Percentiles rank a stretch among this genome's conserved stretches.
phyloP scores from a whole-genome alignment of 2,888 invertebrate species.

The Laothoe populi region DNA sequence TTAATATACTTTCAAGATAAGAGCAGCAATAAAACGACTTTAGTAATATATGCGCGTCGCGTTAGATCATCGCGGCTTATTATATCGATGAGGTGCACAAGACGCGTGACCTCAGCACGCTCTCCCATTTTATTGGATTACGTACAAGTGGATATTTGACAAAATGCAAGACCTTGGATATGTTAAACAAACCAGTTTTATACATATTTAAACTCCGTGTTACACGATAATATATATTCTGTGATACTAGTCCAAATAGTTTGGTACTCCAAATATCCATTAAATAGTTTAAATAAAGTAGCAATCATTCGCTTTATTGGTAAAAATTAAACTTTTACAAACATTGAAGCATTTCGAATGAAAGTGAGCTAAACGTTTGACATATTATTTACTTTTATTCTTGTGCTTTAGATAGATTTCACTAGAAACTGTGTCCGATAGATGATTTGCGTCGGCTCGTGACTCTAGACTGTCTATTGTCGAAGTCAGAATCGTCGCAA shows the following conservation, averaged over 20 bases:
- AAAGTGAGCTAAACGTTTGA: constrained; percentile 46
- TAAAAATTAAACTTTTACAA: constrained; percentile 28
- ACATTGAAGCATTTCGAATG: constrained; percentile 38
- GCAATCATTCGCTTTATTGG: not conserved
- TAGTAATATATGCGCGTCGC: constrained; percentile 35
- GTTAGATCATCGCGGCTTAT: constrained; percentile 67
- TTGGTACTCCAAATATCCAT: too few relatives aligned
- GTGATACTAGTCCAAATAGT: too few relatives aligned
- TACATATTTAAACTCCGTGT: constrained; percentile 4
- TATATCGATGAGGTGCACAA: constrained; percentile 65
- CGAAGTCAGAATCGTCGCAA: constrained; percentile 45
- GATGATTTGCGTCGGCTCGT: constrained; percentile 53
- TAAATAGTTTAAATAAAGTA: not conserved
- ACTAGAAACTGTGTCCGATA: constrained; percentile 52
- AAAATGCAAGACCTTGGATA: constrained; percentile 54
- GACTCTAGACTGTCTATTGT: constrained; percentile 41
- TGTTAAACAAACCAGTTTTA: constrained; percentile 53
- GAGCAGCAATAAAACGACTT: constrained; percentile 32
- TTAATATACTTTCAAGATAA: constrained; percentile 33
- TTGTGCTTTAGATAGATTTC: constrained; percentile 51
- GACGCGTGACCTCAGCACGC: constrained; percentile 57
- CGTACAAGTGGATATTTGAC: constrained; percentile 44
- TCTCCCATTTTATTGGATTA: constrained; percentile 48
- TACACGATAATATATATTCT: too few relatives aligned
- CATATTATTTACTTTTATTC: constrained; percentile 37